phyloP scores from a whole-genome alignment of 23 tunicate genomes.

The Corella eumyota region DNA sequence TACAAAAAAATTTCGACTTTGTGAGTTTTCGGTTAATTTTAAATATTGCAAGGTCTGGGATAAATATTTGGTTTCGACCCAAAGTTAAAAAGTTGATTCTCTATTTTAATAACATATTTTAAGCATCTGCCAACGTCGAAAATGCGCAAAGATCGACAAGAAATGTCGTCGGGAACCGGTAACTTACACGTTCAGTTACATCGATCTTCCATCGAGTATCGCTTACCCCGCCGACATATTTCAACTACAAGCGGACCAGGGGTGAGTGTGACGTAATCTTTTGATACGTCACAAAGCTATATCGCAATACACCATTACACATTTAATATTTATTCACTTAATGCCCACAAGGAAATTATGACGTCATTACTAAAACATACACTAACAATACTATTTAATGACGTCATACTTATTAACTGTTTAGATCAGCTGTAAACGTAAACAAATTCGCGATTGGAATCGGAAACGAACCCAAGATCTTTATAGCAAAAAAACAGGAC shows the following conservation, averaged over 20 bases:
- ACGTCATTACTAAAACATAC: too few relatives aligned
- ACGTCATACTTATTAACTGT: too few relatives aligned
- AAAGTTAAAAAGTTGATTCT: too few relatives aligned
- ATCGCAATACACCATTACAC: too few relatives aligned
- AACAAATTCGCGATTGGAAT: too few relatives aligned
- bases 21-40: constrained; percentile 21
- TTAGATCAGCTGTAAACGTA: too few relatives aligned
- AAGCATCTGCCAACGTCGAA: constrained; percentile 20
- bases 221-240: constrained; percentile 21
- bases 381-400: too few relatives aligned
- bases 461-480: too few relatives aligned
- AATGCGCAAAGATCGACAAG: constrained; percentile 4
- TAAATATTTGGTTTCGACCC: not conserved
- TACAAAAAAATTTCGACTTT: constrained; percentile 6
- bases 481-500: constrained; percentile 11
- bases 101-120: too few relatives aligned
- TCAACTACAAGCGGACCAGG: constrained; percentile 5
- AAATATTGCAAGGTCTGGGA: not conserved
- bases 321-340: too few relatives aligned
- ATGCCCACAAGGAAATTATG: too few relatives aligned
- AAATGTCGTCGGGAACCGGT: constrained; percentile 17
- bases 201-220: constrained; percentile 11
- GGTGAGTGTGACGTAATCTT: constrained; percentile 4
- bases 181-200: constrained; percentile 14
- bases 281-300: too few relatives aligned